A percentile compares a stretch with the other conserved stretches of the same genome.
Conservation (phyloP, 2,888 invertebrate genomes). For the Alloplasta piceator region DNA sequence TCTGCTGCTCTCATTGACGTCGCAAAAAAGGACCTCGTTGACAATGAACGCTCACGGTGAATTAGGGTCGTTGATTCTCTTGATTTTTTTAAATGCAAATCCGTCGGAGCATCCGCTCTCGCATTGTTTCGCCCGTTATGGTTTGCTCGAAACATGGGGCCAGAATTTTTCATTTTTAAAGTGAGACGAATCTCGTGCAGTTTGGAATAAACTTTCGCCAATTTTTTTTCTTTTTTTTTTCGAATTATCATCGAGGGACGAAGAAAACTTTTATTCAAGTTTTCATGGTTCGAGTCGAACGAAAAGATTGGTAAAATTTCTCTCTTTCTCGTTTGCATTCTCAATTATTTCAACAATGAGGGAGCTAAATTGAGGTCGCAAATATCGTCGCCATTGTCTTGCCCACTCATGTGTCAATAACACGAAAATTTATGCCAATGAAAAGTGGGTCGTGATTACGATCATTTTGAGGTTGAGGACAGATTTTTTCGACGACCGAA, state of each 20-base stretch:
- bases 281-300: too few species aligned
- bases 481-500: too few species aligned
- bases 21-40: slow-evolving; percentile 26
- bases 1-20: slow-evolving; percentile 32
- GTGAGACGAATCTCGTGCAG: too few species aligned
- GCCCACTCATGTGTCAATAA: slow-evolving; percentile 34
- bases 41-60: slow-evolving; percentile 21
- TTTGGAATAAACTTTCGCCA: too few species aligned
- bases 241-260: too few species aligned
- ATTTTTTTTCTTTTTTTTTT: too few species aligned
- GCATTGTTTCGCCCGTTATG: slow-evolving; percentile 52
- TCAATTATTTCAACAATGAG: too few species aligned
- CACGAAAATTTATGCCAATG: slow-evolving; percentile 41
- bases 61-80: slow-evolving; percentile 61
- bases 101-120: slow-evolving; percentile 11
- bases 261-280: too few species aligned
- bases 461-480: slow-evolving; percentile 28
- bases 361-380: not conserved
- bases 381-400: not conserved
- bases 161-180: too few species aligned
- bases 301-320: too few species aligned
- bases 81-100: slow-evolving; percentile 54
- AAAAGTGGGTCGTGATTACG: slow-evolving; percentile 43
- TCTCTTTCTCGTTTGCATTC: too few species aligned
- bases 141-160: not conserved